Evolutionary conservation across 30 jellyfish, hydroid and myxozoan genomes (phyloP).

Genomic region (Aurelia aurita complex sp. Pacific): DNA sequence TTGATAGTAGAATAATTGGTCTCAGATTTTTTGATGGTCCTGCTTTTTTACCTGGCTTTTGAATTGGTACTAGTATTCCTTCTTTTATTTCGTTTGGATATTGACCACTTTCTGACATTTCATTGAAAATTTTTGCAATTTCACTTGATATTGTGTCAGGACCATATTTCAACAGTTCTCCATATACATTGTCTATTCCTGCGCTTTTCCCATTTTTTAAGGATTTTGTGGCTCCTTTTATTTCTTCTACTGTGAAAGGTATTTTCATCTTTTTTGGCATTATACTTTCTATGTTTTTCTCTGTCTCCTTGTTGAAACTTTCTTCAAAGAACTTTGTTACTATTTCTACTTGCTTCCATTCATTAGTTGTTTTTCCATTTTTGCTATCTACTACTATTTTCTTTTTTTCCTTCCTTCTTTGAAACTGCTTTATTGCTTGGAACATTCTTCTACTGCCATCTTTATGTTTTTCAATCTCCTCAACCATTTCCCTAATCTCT

Average conservation of each 20-base stretch:
- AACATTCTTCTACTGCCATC: background rate
- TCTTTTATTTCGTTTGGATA: constrained; percentile 47
- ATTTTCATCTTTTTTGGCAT: no score
- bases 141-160: no score
- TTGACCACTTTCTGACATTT: constrained; percentile 37
- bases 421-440: constrained; percentile 27
- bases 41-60: background rate
- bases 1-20: no score
- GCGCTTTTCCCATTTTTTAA: no score
- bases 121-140: constrained; percentile 28
- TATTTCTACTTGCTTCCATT: constrained; percentile 10
- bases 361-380: constrained; percentile 26
- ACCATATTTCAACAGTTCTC: no score
- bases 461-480: background rate
- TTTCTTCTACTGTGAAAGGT: no score
- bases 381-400: constrained; percentile 3
- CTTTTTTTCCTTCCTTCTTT: constrained; percentile 17
- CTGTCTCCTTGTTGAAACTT: no score
- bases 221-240: no score
- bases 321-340: no score
- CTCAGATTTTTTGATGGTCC: no score
- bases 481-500: constrained; percentile 26
- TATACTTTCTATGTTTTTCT: no score
- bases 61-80: constrained; percentile 40
- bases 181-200: no score